Percentiles rank a stretch among this genome's conserved stretches.
Evolutionary conservation across 2,797 vertebrate genomes (phyloP).

Genomic region (Remorina albescens): DNA sequence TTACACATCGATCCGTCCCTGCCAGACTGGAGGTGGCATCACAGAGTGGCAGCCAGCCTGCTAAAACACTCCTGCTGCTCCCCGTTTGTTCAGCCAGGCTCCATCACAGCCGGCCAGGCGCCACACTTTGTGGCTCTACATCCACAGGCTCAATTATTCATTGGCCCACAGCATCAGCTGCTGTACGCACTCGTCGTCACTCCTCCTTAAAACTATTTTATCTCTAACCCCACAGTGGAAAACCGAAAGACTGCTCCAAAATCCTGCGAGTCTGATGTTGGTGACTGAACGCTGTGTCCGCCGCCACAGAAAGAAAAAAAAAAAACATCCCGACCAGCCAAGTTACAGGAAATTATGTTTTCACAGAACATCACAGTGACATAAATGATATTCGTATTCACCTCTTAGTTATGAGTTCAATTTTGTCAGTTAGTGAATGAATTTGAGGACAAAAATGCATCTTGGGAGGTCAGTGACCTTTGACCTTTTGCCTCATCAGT

Average conservation of each 20-base stretch:
- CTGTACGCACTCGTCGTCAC: conserved; percentile 27
- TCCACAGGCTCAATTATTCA: conserved; percentile 74
- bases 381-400: too few species aligned
- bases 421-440: too few species aligned
- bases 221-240: conserved; percentile 9
- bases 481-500: not conserved
- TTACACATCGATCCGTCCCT: conserved; percentile 69
- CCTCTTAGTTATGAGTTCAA: too few species aligned
- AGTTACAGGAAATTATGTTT: too few species aligned
- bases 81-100: conserved; percentile 74
- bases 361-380: too few species aligned
- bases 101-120: conserved; percentile 65
- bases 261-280: conserved; percentile 1
- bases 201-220: not conserved
- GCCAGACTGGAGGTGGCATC: conserved; percentile 72
- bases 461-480: not conserved
- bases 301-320: too few species aligned
- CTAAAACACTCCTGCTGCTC: conserved; percentile 76
- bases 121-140: conserved; percentile 66
- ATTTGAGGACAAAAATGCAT: not conserved
- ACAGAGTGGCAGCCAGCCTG: conserved; percentile 69
- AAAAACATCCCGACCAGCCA: not conserved
- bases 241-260: conserved; percentile 8
- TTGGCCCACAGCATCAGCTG: conserved; percentile 53
- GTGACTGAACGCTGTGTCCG: not conserved